phyloP scores from a whole-genome alignment of 2,797 vertebrate genomes.

The Acanthiza pusilla region DNA sequence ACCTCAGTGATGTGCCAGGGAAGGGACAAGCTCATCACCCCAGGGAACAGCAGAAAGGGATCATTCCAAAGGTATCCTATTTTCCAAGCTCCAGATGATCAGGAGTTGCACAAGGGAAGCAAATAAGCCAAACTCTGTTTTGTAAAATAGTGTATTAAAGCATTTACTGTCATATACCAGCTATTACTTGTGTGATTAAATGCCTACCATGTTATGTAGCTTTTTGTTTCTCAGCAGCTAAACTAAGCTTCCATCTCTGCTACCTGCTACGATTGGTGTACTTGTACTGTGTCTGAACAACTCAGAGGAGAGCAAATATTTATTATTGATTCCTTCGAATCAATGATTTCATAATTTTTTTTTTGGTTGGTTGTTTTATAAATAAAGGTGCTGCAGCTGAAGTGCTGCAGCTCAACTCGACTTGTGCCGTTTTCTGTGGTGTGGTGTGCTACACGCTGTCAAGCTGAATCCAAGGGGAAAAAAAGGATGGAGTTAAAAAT shows the following conservation, averaged over 20 bases:
- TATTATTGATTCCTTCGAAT: constrained; percentile 71
- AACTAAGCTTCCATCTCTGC: constrained; percentile 48
- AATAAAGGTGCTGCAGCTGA: constrained; percentile 60
- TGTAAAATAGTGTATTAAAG: constrained; percentile 67
- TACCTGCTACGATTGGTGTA: constrained; percentile 53
- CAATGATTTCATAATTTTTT: constrained; percentile 47
- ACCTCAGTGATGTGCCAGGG: neutral
- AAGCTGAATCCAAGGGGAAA: neutral
- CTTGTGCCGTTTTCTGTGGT: neutral
- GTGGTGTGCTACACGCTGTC: neutral
- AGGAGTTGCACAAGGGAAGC: constrained; percentile 45
- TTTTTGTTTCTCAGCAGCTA: constrained; percentile 57
- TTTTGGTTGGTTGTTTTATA: constrained; percentile 57
- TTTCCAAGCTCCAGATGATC: neutral
- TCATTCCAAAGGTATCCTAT: neutral
- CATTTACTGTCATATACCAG: constrained; percentile 66
- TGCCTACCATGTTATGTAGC: constrained; percentile 33
- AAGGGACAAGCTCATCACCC: neutral
- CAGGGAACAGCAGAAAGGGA: neutral
- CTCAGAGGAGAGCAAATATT: constrained; percentile 71
- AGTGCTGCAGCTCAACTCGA: constrained; percentile 33
- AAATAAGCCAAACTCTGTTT: constrained; percentile 46
- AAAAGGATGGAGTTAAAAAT: neutral
- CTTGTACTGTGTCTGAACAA: constrained; percentile 60
- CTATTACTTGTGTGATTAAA: constrained; percentile 54